A percentile compares a stretch with the other conserved stretches of the same genome.
These are phyloP conservation scores for Andrena trimmerana DNA, from an alignment of 2,888 invertebrate genomes.

Conservation along the genomic window DNA sequence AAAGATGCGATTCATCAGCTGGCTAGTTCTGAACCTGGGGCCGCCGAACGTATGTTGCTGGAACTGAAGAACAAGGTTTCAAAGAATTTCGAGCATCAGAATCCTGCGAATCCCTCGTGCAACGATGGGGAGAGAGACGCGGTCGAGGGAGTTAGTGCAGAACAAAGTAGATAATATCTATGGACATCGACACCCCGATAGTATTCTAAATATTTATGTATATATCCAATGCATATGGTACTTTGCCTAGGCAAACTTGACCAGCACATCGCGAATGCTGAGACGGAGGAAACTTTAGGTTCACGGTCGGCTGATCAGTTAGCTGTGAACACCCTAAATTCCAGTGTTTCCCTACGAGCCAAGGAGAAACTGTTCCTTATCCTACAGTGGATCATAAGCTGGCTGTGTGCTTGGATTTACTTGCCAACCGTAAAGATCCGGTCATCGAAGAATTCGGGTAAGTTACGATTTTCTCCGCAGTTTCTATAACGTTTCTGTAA, in stretches of 20 bases:
- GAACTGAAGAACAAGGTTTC: constrained; percentile 53
- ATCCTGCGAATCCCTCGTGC: not conserved
- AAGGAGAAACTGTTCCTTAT: constrained; percentile 6
- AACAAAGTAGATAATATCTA: not conserved
- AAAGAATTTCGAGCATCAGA: constrained; percentile 12
- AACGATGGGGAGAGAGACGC: constrained; percentile 10
- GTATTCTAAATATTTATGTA: constrained; percentile 6
- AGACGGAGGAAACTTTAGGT: not conserved
- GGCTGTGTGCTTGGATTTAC: constrained; percentile 47
- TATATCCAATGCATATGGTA: constrained; percentile 15
- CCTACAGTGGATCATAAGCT: constrained; percentile 36
- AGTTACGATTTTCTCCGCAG: not conserved
- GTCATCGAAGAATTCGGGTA: constrained; percentile 18
- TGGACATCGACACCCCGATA: not conserved
- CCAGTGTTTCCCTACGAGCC: not conserved
- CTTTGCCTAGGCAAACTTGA: constrained; percentile 19
- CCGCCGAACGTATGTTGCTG: constrained; percentile 87
- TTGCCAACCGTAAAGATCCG: constrained; percentile 2
- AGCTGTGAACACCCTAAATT: not conserved
- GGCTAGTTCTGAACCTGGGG: constrained; percentile 87
- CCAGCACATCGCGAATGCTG: not conserved
- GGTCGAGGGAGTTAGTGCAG: constrained; percentile 14
- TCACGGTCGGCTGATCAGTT: not conserved
- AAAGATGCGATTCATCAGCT: constrained; percentile 87
- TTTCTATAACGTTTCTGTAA: not conserved